Conservation (phyloP, 2,888 invertebrate genomes). For the Odontothrips loti region DNA sequence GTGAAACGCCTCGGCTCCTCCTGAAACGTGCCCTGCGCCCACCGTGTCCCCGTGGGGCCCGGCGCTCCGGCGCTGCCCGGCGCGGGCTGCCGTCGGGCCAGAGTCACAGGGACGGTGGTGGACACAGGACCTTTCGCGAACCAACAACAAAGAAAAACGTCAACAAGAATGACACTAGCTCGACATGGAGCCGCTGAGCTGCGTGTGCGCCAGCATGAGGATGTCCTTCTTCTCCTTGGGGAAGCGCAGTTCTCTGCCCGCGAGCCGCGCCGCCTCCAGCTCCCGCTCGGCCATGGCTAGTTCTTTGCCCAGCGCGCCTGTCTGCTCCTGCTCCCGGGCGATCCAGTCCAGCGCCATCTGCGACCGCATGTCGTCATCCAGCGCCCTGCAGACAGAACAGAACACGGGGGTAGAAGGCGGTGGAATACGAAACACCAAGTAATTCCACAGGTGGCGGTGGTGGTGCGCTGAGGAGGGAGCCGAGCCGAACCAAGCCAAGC, state of each 20-base stretch:
- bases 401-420: no score
- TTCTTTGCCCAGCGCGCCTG: slow-evolving; percentile 73
- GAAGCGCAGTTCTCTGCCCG: slow-evolving; percentile 85
- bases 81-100: no score
- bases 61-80: no score
- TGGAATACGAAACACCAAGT: no score
- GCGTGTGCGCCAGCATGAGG: slow-evolving; percentile 80
- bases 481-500: no score
- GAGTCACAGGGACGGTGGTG: no score
- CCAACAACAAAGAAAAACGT: no score
- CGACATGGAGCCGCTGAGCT: slow-evolving; percentile 52
- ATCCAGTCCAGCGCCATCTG: slow-evolving; percentile 97
- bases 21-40: no score
- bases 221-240: slow-evolving; percentile 96
- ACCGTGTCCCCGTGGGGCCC: no score
- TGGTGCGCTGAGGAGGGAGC: no score
- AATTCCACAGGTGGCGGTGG: no score
- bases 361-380: slow-evolving; percentile 93
- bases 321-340: slow-evolving; percentile 67
- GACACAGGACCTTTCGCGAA: no score
- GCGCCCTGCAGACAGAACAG: slow-evolving; percentile 49
- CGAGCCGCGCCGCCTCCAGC: slow-evolving; percentile 76
- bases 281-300: slow-evolving; percentile 81
- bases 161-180: slow-evolving; percentile 34
- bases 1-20: neutral